These are phyloP conservation scores for Indicator indicator DNA, from an alignment of 2,113 vertebrate species.

Conservation along the genomic window DNA sequence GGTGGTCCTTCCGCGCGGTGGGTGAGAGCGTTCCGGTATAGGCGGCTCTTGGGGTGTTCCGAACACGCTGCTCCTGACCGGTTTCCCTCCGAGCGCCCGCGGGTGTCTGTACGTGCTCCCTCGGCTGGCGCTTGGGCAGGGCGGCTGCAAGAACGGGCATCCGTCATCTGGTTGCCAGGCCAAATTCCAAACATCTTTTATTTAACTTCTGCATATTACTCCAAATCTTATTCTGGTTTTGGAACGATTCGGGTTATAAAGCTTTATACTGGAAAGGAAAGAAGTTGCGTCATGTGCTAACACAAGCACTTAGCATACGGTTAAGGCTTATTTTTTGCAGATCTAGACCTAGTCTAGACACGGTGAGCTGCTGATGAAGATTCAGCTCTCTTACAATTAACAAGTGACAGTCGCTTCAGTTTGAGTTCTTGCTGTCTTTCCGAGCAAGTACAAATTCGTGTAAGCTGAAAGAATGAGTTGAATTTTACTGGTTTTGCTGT, in stretches of 20 bases:
- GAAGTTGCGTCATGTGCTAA: accelerated
- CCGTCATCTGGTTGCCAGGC: not conserved
- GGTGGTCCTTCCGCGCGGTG: not conserved
- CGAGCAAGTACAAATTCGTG: accelerated
- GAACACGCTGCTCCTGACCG: accelerated
- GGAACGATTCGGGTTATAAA: accelerated
- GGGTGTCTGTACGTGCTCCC: not conserved
- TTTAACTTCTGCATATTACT: accelerated
- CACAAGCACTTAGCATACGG: accelerated
- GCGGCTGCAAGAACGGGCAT: not conserved
- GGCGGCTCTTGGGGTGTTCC: not conserved
- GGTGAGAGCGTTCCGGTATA: not conserved
- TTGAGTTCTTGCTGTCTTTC: not conserved
- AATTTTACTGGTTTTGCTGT: not conserved
- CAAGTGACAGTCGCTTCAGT: accelerated
- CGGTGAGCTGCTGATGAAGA: accelerated
- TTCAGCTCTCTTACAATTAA: accelerated
- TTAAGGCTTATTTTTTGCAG: accelerated
- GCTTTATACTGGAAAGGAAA: accelerated
- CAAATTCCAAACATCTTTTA: accelerated
- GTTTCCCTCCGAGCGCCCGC: not conserved
- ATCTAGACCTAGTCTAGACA: accelerated
- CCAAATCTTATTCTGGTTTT: accelerated
- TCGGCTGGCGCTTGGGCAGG: accelerated
- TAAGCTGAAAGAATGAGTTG: not conserved